A percentile compares a stretch with the other conserved stretches of the same genome.
Evolutionary conservation across 2,113 vertebrate species (phyloP).

Genomic region (Phyllopteryx taeniolatus): DNA sequence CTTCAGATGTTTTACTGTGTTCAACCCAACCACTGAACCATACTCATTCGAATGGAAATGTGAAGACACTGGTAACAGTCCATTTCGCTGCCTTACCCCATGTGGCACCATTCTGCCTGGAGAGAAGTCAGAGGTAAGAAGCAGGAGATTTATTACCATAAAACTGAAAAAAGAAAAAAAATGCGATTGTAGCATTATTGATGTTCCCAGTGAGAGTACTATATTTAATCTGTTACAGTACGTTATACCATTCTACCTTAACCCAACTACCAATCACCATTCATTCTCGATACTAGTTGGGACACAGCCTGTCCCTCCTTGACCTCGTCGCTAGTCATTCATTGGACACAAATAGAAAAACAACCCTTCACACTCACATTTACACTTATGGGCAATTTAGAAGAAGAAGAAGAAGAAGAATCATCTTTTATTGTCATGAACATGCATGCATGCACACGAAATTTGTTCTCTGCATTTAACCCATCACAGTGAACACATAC

Average conservation of each 20-base stretch:
- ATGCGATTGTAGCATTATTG: not conserved
- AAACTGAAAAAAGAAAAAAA: too few species aligned
- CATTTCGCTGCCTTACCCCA: conserved; percentile 80
- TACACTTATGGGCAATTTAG: not conserved
- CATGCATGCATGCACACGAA: too few species aligned
- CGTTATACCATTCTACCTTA: not conserved
- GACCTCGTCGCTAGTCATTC: not conserved
- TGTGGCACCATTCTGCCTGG: conserved; percentile 75
- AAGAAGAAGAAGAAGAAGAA: too few species aligned
- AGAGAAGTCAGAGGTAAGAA: conserved; percentile 78
- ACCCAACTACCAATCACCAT: not conserved
- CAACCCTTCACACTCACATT: not conserved
- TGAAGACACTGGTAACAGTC: conserved; percentile 64
- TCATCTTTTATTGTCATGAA: too few species aligned
- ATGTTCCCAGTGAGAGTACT: not conserved
- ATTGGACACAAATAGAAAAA: not conserved
- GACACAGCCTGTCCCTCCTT: not conserved
- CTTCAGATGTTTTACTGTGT: conserved; percentile 77
- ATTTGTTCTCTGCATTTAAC: too few species aligned
- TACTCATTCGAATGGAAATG: conserved; percentile 84
- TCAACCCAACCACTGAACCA: conserved; percentile 79
- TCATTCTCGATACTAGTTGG: not conserved
- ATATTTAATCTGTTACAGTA: not conserved
- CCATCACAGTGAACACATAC: too few species aligned
- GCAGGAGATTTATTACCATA: not conserved